Conservation (phyloP, 2,797 vertebrate genomes). For the Martes flavigula region DNA sequence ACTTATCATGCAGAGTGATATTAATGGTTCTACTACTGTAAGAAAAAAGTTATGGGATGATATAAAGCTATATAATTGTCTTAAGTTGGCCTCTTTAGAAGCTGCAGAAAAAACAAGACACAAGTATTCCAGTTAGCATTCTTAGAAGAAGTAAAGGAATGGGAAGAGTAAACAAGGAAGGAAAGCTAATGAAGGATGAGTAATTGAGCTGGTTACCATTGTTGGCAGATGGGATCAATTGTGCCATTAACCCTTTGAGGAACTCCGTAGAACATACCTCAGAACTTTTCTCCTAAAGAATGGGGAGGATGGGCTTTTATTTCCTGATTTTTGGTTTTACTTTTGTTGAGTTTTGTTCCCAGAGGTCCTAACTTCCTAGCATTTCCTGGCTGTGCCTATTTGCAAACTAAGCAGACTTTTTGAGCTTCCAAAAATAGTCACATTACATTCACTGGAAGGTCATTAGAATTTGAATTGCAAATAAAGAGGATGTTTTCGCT, state of each 20-base stretch:
- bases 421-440: neutral
- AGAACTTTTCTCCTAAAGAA: neutral
- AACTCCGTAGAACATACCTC: neutral
- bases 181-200: neutral
- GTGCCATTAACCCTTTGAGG: neutral
- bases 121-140: neutral
- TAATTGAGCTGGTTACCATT: neutral
- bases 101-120: neutral
- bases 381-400: neutral
- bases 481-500: neutral
- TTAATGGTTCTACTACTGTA: neutral
- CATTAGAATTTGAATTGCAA: neutral
- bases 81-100: neutral
- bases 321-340: neutral
- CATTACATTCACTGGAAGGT: neutral
- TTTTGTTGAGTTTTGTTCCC: neutral
- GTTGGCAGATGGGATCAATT: neutral
- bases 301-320: neutral
- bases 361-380: neutral
- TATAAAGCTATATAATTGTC: neutral
- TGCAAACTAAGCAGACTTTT: neutral
- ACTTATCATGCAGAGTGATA: neutral
- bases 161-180: neutral
- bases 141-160: neutral
- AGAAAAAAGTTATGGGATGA: neutral